phyloP scores from a whole-genome alignment of 2,113 vertebrate genomes.

The Trogon surrucura region DNA sequence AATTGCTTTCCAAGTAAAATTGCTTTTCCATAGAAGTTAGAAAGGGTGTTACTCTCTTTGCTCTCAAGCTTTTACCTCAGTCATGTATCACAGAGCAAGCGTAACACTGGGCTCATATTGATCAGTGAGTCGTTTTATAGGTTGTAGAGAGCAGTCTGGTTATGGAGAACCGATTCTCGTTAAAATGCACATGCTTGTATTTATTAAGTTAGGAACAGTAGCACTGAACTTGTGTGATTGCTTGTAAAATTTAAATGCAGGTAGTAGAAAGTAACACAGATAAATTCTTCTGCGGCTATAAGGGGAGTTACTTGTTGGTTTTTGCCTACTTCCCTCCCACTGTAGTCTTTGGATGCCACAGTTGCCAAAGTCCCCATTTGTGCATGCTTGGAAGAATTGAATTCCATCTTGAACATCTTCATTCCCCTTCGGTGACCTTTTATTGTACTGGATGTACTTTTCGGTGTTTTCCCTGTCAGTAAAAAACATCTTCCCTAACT shows the following conservation, averaged over 20 bases:
- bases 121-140: background rate
- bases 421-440: background rate
- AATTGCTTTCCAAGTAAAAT: background rate
- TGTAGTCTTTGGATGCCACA: background rate
- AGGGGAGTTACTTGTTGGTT: background rate
- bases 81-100: accelerated
- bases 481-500: background rate
- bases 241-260: background rate
- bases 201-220: background rate
- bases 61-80: background rate
- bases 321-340: background rate
- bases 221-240: background rate
- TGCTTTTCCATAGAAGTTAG: background rate
- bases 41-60: background rate
- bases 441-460: background rate
- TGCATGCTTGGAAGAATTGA: background rate
- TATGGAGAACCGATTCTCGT: background rate
- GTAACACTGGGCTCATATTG: accelerated
- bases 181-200: background rate
- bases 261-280: background rate
- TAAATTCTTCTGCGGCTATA: background rate
- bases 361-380: background rate
- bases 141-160: background rate
- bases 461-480: background rate
- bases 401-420: background rate